These are phyloP conservation scores for Metopia argyrocephala DNA, from an alignment of 2,888 invertebrate genomes.

Conservation along the genomic window DNA sequence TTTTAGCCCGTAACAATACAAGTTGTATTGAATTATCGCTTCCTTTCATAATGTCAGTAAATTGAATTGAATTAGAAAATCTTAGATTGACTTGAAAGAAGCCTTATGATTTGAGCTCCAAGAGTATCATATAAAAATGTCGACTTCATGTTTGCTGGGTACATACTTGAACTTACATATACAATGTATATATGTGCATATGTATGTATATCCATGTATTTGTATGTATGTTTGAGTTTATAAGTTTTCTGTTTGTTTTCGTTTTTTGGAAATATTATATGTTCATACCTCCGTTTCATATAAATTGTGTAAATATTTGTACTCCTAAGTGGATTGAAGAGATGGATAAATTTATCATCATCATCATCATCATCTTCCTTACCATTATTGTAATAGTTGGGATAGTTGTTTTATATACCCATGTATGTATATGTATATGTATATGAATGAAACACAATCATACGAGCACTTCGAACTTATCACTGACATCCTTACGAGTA, in stretches of 20 bases:
- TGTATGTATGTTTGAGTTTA: background rate
- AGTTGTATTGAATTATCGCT: no score
- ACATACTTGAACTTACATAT: no score
- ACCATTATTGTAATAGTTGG: background rate
- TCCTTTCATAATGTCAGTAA: no score
- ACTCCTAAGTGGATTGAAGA: constrained; percentile 77
- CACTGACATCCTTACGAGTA: background rate
- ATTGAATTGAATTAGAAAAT: no score
- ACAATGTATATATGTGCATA: background rate
- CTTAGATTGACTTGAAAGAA: no score
- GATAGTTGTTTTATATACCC: background rate
- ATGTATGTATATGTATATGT: no score
- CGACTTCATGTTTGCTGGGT: no score
- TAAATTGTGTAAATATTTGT: constrained; percentile 75
- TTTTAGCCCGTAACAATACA: no score
- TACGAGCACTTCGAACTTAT: background rate
- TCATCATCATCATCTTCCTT: background rate
- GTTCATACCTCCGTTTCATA: constrained; percentile 66
- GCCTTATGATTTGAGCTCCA: no score
- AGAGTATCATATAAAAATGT: no score
- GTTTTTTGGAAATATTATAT: constrained; percentile 62
- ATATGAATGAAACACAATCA: background rate
- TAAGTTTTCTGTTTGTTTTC: constrained; percentile 44
- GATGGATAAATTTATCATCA: constrained; percentile 77
- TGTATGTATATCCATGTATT: no score